Conservation (phyloP, 2,113 vertebrate genomes). For the Laterallus jamaicensis region DNA sequence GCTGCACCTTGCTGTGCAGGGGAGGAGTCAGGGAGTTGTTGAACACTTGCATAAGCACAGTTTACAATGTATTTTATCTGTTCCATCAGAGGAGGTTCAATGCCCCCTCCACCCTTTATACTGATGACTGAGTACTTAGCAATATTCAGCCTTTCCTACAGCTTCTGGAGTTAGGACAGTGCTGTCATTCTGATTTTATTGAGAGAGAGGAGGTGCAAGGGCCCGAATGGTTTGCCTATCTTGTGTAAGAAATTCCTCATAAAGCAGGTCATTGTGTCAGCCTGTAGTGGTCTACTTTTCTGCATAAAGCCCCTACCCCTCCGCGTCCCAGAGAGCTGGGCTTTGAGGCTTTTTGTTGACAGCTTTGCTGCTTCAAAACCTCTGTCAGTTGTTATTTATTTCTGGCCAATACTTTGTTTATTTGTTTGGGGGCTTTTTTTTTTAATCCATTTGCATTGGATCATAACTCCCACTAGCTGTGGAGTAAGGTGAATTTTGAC, state of each 20-base stretch:
- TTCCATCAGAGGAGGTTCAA: neutral
- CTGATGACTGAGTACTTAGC: neutral
- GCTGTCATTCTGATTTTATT: neutral
- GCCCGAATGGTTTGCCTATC: neutral
- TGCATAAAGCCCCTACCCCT: neutral
- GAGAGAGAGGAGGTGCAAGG: neutral
- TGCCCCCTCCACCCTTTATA: rapidly evolving
- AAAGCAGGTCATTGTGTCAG: neutral
- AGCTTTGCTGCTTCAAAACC: neutral
- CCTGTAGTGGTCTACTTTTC: neutral
- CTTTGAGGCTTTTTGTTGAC: neutral
- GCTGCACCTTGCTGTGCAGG: neutral
- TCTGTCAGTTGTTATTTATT: neutral
- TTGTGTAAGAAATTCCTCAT: neutral
- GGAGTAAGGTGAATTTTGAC: neutral
- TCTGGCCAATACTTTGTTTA: neutral
- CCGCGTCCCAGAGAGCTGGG: neutral
- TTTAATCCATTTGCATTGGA: neutral
- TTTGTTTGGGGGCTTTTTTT: neutral
- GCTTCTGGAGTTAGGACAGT: neutral
- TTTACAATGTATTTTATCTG: neutral
- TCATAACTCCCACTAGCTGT: neutral
- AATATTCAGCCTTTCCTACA: neutral
- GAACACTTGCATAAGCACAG: neutral
- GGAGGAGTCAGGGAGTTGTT: neutral